Evolutionary conservation across 2,113 vertebrate genomes (phyloP).

Genomic region (Ascaphus truei): DNA sequence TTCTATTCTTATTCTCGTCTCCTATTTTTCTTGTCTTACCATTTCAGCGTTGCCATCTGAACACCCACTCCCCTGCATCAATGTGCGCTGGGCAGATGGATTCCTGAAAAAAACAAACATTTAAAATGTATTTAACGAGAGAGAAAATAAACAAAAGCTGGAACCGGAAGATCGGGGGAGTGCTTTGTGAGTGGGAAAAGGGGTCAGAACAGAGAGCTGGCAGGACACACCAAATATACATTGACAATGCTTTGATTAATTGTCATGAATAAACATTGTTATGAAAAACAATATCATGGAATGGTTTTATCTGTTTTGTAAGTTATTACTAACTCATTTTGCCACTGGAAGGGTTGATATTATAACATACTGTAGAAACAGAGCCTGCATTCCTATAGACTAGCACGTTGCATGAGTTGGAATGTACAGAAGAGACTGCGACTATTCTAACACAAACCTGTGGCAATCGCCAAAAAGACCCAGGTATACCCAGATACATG

Average conservation of each 20-base stretch:
- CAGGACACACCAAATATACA: constrained; percentile 13
- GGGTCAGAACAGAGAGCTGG: constrained; percentile 28
- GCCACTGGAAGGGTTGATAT: no score
- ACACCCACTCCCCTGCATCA: constrained; percentile 21
- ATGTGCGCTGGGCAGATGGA: constrained; percentile 30
- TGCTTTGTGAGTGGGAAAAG: constrained; percentile 5
- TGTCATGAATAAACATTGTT: constrained; percentile 28
- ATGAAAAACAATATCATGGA: background rate
- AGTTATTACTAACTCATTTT: background rate
- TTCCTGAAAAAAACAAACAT: constrained; percentile 22
- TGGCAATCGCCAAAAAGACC: no score
- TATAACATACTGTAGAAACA: no score
- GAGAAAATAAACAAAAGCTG: constrained; percentile 28
- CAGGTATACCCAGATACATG: no score
- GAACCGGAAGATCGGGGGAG: constrained; percentile 27
- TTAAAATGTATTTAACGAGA: constrained; percentile 32
- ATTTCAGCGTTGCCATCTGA: constrained; percentile 20
- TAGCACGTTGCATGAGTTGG: no score
- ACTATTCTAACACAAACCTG: no score
- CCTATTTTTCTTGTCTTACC: constrained; percentile 1
- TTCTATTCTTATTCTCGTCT: background rate
- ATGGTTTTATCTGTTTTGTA: background rate
- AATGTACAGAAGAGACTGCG: no score
- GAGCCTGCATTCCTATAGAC: no score
- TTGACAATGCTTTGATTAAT: background rate